Percentiles rank a stretch among this genome's conserved stretches.
Evolutionary conservation across 2,888 invertebrate genomes (phyloP).

Genomic region (Limulus polyphemus): DNA sequence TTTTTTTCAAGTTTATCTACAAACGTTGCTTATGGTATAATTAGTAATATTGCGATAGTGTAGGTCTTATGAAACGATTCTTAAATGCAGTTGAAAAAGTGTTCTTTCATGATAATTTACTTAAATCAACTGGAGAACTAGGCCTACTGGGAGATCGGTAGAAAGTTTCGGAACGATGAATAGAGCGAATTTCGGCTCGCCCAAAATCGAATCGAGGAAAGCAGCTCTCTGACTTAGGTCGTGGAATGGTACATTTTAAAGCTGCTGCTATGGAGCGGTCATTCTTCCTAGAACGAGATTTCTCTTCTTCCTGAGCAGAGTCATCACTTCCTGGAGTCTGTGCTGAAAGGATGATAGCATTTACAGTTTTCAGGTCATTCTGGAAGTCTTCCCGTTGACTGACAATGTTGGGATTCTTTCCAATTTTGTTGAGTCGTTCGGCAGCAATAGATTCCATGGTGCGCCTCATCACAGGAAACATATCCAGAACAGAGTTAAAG

Average conservation of each 20-base stretch:
- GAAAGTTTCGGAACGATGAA: conserved; percentile 23
- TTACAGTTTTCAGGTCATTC: conserved; percentile 68
- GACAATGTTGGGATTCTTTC: conserved; percentile 89
- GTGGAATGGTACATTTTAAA: conserved; percentile 39
- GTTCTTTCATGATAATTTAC: no score
- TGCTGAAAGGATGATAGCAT: conserved; percentile 62
- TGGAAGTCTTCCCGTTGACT: conserved; percentile 56
- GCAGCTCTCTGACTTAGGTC: conserved; percentile 72
- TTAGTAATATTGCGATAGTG: no score
- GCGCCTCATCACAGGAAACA: conserved; percentile 94
- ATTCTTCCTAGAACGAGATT: neutral
- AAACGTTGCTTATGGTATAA: no score
- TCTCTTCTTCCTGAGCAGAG: neutral
- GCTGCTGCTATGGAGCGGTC: conserved; percentile 11
- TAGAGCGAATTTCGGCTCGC: conserved; percentile 6
- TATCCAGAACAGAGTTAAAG: conserved; percentile 93
- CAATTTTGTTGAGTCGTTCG: conserved; percentile 94
- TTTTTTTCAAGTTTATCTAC: no score
- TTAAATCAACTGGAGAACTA: no score
- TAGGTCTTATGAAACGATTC: no score
- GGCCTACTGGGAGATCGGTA: conserved; percentile 12
- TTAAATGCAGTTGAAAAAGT: no score
- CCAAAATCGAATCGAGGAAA: conserved; percentile 38
- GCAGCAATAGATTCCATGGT: conserved; percentile 99
- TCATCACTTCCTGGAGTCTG: conserved; percentile 20